A percentile compares a stretch with the other conserved stretches of the same genome.
Evolutionary conservation across 2,888 invertebrate genomes (phyloP).

Genomic region (Napeogenes inachia): DNA sequence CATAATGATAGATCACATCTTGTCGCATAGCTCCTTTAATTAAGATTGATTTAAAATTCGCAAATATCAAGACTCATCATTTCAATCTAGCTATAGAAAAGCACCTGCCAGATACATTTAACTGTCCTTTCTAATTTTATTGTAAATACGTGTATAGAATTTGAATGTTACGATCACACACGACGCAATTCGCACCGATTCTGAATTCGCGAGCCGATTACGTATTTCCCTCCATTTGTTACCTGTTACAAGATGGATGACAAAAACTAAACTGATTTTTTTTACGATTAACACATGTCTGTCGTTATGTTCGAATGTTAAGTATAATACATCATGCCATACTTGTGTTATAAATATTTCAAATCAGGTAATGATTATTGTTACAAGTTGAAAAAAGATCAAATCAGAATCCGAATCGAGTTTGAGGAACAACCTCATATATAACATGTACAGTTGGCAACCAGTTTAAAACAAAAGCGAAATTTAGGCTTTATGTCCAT

Average conservation of each 20-base stretch:
- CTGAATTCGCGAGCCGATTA: conserved; percentile 21
- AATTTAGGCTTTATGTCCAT: conserved; percentile 25
- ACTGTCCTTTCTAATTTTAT: conserved; percentile 35
- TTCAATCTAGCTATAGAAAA: conserved; percentile 14
- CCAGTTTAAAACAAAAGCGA: conserved; percentile 9
- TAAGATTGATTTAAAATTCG: conserved; percentile 21
- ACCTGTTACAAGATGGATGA: not conserved
- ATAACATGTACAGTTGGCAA: conserved; percentile 23
- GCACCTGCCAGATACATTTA: conserved; percentile 27
- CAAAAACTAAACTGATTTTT: conserved; percentile 3
- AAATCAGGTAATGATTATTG: conserved; percentile 26
- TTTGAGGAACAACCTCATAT: conserved; percentile 66
- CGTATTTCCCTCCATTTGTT: not conserved
- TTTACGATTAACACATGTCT: not conserved
- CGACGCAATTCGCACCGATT: conserved; percentile 21
- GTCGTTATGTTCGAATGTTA: not conserved
- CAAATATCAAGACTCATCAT: conserved; percentile 12
- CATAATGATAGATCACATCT: not conserved
- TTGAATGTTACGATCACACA: conserved; percentile 32
- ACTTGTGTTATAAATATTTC: conserved; percentile 24
- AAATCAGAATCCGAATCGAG: conserved; percentile 68
- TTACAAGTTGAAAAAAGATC: conserved; percentile 42
- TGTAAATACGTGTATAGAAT: conserved; percentile 32
- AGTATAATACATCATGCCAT: conserved; percentile 17
- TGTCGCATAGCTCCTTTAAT: conserved; percentile 16